A percentile compares a stretch with the other conserved stretches of the same genome.
Evolutionary conservation across 2,888 invertebrate genomes (phyloP).

Genomic region (Periphyllus acericola): DNA sequence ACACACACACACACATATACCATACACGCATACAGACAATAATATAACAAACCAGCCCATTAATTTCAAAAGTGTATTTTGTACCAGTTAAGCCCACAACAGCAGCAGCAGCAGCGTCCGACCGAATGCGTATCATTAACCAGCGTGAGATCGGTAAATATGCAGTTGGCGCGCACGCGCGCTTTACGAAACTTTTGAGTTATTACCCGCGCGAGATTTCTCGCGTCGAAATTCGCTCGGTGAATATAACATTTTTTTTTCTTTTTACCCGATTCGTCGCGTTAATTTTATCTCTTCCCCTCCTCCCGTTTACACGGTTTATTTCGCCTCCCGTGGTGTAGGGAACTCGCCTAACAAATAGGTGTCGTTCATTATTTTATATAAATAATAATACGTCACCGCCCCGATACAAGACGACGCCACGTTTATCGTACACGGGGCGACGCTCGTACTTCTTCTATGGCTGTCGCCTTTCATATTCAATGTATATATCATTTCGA

Average conservation of each 20-base stretch:
- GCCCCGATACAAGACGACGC: too few relatives aligned
- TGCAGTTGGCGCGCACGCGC: neutral
- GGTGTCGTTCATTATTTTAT: too few relatives aligned
- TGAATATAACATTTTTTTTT: neutral
- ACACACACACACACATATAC: neutral
- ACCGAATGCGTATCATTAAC: constrained; percentile 16
- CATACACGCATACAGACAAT: neutral
- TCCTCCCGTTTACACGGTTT: neutral
- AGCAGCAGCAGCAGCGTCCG: neutral
- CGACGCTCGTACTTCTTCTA: too few relatives aligned
- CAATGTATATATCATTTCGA: too few relatives aligned
- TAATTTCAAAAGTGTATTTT: neutral
- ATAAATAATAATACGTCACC: too few relatives aligned
- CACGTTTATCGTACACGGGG: too few relatives aligned
- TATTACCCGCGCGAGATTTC: neutral
- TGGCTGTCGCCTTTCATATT: too few relatives aligned
- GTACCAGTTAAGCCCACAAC: neutral
- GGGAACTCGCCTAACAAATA: too few relatives aligned
- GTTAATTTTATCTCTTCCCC: neutral
- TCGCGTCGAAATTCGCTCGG: neutral
- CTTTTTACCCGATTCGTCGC: neutral
- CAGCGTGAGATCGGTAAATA: constrained; percentile 50
- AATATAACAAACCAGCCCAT: neutral
- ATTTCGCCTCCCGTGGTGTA: neutral
- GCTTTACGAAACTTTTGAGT: constrained; percentile 17